Evolutionary conservation across 2,797 vertebrate genomes (phyloP), one percentile per base, ranked within the genome.

Genomic region (Allobates femoralis): DNA sequence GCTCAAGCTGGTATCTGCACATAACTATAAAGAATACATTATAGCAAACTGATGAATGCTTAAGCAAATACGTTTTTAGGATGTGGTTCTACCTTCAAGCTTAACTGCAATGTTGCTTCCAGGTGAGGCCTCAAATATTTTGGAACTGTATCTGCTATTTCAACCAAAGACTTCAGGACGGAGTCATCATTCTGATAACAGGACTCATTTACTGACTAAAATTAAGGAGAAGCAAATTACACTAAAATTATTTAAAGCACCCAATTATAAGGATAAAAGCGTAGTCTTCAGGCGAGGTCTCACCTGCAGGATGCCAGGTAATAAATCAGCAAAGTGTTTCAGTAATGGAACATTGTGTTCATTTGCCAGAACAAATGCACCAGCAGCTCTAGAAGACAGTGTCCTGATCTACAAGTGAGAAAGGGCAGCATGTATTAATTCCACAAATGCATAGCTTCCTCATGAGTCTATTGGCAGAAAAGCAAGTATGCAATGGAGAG

Each of bases 111-210:
- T 0, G 98, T 98, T 69, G 97, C 93, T 94, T 99, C 98, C 92
- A 99, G 94, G 90, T 99, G 96, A 75, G 98, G 97, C 80, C 98
- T 94, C 90, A 99, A 94, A 91, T 98, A 99, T 91, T 99, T 99
- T 0, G 98, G 98, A 28, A 98, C 97, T 0, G 98, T 97, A 94
- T 99, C 98, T 19, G 98, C 98, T 60, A 99, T 98, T 91, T 99
- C 98, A 91, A 99, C 98, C 34, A 99, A 94, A 60, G 98, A 98
- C 92, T 99, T 99, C 82, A 99, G 95, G 90, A 99, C 98, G 0
- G 98, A 96, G 92, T 99, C 98, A 12, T 99, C 98, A 6, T 95
- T 96, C 91, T 97, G 96, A 89, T 99, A 99, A 91, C 98, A 98
- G 0, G 98, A 99, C 76, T 99, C 97, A 85, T 99, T 99, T 86